Base-by-base conservation (phyloP, 2,888 invertebrate genomes). In the Hypolimnas misippus region DNA sequence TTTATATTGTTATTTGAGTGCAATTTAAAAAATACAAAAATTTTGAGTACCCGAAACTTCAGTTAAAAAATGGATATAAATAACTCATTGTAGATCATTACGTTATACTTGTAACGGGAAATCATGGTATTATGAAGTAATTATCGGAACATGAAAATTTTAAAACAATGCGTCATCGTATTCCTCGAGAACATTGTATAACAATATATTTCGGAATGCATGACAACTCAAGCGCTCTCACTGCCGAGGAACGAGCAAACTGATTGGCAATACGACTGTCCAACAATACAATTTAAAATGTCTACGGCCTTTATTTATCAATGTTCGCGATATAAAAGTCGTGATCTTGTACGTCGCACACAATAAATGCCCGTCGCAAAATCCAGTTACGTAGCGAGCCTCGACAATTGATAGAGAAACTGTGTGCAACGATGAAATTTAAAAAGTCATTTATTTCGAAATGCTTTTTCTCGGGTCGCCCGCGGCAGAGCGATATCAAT, bases 371-470 rank as follows among this genome's bases (percentile, higher is more conserved):
- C 87, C 83, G 83, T 82, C 82, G 77, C 79, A 76, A 85, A 90
- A 90, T 90, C 89, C 86, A 84, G 89, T 90, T 91, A 90, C 86
- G 84, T 78, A 79, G 82, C 87, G 86, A 86, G 87, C 84, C 89
- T 85, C 87, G 86, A 88, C 91, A 88, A 89, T 91, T 92, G 92
- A 91, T 90, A 90, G 89, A 90, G 92, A 87, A 90, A 91, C 90
- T 89, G 92, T 91, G 91, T 88, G 89, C 92, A 91, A 89, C 89
- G 92, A 90, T 91, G 87, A 91, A 92, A 91, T 92, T 92, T 92
- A 89, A 92, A 92, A 92, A 92, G 90, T 92, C 91, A 92, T 92
- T 92, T 92, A 90, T 90, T 89, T 92, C 85, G 84, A 88, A 92
- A 91, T 92, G 85, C 91, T 89, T 91, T 91, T 89, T 89, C 90